phyloP scores from a whole-genome alignment of 2,797 vertebrate genomes.

The Eulemur albifrons region DNA sequence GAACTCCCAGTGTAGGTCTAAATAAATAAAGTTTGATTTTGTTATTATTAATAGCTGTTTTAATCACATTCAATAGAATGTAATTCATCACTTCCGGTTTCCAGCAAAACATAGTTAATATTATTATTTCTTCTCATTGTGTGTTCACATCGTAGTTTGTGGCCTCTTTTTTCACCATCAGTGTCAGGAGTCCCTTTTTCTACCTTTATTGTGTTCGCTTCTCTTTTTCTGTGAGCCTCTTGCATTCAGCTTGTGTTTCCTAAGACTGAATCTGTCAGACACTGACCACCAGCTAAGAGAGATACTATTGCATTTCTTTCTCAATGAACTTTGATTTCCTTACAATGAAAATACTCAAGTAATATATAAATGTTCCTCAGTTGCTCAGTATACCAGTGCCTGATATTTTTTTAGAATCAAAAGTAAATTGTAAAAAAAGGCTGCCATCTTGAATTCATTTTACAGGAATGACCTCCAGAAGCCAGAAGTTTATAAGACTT shows the following conservation, averaged over 20 bases:
- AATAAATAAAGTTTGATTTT: not conserved
- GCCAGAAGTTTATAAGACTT: not conserved
- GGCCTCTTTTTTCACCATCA: not conserved
- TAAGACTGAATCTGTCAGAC: not conserved
- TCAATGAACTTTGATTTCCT: not conserved
- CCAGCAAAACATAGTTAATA: not conserved
- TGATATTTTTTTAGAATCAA: not conserved
- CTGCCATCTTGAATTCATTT: constrained; percentile 69
- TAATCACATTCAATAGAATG: not conserved
- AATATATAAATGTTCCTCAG: not conserved
- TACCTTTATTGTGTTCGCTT: not conserved
- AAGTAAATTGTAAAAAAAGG: constrained; percentile 37
- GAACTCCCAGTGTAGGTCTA: not conserved
- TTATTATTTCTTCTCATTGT: not conserved
- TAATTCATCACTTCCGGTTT: not conserved
- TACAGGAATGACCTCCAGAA: constrained; percentile 19
- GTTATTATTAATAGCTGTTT: not conserved
- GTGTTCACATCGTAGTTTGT: not conserved
- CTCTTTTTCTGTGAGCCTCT: not conserved
- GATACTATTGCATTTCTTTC: not conserved
- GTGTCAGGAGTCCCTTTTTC: not conserved
- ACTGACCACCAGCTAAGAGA: not conserved
- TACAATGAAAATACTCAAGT: not conserved
- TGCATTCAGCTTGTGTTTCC: not conserved
- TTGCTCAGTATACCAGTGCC: not conserved